Conservation (phyloP, 2,797 vertebrate species). For the Notolepis coatsorum region DNA sequence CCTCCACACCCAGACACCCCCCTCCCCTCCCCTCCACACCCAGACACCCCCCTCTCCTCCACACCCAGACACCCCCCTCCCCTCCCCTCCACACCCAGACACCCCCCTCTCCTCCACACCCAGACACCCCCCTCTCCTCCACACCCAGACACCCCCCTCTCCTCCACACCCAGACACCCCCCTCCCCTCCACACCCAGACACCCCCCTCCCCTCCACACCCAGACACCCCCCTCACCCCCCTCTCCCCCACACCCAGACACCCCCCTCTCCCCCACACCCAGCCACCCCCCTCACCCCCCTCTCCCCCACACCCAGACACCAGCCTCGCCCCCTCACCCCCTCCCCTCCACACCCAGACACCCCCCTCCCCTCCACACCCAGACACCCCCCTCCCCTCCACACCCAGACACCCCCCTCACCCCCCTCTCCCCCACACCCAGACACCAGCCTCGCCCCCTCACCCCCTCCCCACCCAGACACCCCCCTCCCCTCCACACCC, state of each 20-base stretch:
- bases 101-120: slow-evolving; percentile 23
- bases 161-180: slow-evolving; percentile 16
- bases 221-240: slow-evolving; percentile 10
- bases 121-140: slow-evolving; percentile 21
- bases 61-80: slow-evolving; percentile 13
- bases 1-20: slow-evolving; percentile 16
- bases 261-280: slow-evolving; percentile 24
- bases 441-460: slow-evolving; percentile 16
- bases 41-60: slow-evolving; percentile 27
- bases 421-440: slow-evolving; percentile 21
- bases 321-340: slow-evolving; percentile 26
- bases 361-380: slow-evolving; percentile 20
- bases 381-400: slow-evolving; percentile 22
- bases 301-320: slow-evolving; percentile 18
- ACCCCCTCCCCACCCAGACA: slow-evolving; percentile 15
- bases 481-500: slow-evolving; percentile 20
- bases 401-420: slow-evolving; percentile 5
- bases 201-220: slow-evolving; percentile 25
- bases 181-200: slow-evolving; percentile 16
- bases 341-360: slow-evolving; percentile 6
- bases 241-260: slow-evolving; percentile 19
- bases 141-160: slow-evolving; percentile 14
- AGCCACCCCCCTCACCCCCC: slow-evolving; percentile 10
- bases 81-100: slow-evolving; percentile 14
- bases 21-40: slow-evolving; percentile 17